Evolutionary conservation across 2,888 invertebrate genomes (phyloP), one percentile per base, ranked within the genome.

Genomic region (Lasioglossum leucozonium): DNA sequence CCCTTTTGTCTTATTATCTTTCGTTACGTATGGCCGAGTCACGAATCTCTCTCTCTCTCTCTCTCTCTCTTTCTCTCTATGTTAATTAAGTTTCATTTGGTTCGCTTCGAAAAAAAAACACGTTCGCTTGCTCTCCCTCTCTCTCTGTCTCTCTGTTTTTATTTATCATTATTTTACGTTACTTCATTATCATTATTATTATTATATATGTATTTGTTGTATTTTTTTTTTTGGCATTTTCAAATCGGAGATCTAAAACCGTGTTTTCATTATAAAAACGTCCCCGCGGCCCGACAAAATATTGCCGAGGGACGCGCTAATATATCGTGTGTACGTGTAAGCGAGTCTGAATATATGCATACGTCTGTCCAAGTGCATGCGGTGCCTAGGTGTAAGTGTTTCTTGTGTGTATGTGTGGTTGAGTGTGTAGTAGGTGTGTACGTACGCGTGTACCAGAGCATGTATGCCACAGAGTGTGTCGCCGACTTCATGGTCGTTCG

Each of bases 251-350:
- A 93, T 93, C 93, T 93, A 93, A 93, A 93, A 93, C 92, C 93
- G 90, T n/a, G n/a, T 92, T 69, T 92, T 88, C 76, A 42, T 93
- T 93, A 94, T 94, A 95, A 94, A 95, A 95, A 94, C 92, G 92
- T 93, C 91, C 93, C 77, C 94, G 91, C 93, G 93, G 92, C 93
- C 92, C 92, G 93, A 93, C 93, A 94, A 95, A 95, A 94, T 94
- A 94, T 94, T 94, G 91, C 93, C 94, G 93, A 92, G 93, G 92
- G 90, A 93, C 92, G 67, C 51, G 80, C 85, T 85, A 85, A 85
- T 85, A 85, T 85, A 86, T 86, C 71, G 62, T 92, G 91, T 93
- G 85, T 90, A 90, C 65, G 65, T 65, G 44, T 72, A 37, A 34
- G n/a, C 91, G 88, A 91, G 90, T 79, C 73, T 81, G 79, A 30